Percentiles rank a stretch among this genome's conserved stretches.
phyloP scores from a whole-genome alignment of 2,113 vertebrate genomes.

The Ageneiosus marmoratus region DNA sequence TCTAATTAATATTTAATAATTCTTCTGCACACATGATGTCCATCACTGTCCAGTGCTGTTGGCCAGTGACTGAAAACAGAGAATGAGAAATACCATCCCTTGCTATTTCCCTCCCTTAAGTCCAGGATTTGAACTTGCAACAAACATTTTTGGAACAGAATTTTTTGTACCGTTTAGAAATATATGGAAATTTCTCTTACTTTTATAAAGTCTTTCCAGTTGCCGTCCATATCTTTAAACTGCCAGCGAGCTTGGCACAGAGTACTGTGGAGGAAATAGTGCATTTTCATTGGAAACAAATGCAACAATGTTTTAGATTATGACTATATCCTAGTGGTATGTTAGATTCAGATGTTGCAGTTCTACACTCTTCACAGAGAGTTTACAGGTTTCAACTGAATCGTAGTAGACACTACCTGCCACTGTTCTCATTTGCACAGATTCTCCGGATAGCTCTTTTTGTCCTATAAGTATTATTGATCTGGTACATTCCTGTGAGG shows the following conservation, averaged over 20 bases:
- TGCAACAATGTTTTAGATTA: not conserved
- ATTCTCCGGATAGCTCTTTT: slow-evolving; percentile 54
- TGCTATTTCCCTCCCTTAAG: not conserved
- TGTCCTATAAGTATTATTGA: slow-evolving; percentile 47
- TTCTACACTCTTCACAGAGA: not conserved
- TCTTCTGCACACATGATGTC: not conserved
- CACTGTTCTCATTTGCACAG: not conserved
- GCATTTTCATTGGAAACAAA: not conserved
- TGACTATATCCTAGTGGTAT: not conserved
- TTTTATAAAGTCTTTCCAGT: slow-evolving; percentile 61
- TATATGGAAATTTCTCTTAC: slow-evolving; percentile 43
- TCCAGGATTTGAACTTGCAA: not conserved
- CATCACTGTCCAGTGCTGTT: not conserved
- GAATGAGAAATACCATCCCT: not conserved
- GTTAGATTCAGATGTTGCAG: not conserved
- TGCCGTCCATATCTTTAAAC: slow-evolving; percentile 54
- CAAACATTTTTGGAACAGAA: not conserved
- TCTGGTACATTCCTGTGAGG: slow-evolving; percentile 62
- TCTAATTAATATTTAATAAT: too few relatives aligned
- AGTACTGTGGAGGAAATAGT: slow-evolving; percentile 31
- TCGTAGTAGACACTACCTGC: slow-evolving; percentile 43
- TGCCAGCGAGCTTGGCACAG: slow-evolving; percentile 53
- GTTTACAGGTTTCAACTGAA: not conserved
- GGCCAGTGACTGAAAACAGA: not conserved
- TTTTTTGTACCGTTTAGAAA: not conserved